Percentiles rank a stretch among this genome's conserved stretches.
Conservation (phyloP, 1,140 invertebrate genomes). For the Leptopilina clavipes region DNA sequence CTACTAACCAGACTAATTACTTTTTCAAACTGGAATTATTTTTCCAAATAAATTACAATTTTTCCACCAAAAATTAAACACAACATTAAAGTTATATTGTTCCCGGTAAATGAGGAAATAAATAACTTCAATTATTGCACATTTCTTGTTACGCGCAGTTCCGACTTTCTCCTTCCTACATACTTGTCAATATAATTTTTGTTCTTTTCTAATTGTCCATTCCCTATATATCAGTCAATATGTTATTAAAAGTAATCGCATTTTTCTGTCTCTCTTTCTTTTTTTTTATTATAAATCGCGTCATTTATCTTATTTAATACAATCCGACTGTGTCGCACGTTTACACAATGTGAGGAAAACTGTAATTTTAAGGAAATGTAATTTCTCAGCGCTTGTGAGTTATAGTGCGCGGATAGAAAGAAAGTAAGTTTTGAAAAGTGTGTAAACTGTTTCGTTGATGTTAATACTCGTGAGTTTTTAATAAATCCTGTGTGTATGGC, state of each 20-base stretch:
- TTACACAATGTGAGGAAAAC: constrained; percentile 12
- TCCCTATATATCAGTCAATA: not conserved
- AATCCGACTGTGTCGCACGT: not conserved
- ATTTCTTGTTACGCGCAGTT: not conserved
- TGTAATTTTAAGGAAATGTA: constrained; percentile 1
- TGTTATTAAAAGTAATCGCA: not conserved
- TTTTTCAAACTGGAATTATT: no score
- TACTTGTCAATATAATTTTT: not conserved
- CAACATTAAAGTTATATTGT: not conserved
- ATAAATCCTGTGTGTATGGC: not conserved
- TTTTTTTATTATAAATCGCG: not conserved
- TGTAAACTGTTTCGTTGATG: constrained; percentile 23
- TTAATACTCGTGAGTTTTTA: constrained; percentile 11
- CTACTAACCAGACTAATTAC: no score
- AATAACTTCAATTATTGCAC: constrained; percentile 2
- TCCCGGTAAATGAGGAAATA: not conserved
- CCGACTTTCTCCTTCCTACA: constrained; percentile 4
- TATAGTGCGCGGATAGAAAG: not conserved
- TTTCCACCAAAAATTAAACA: not conserved
- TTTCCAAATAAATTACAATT: not conserved
- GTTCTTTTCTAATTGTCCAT: not conserved
- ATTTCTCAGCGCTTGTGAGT: not conserved
- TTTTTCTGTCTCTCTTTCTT: not conserved
- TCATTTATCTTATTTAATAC: constrained; percentile 6
- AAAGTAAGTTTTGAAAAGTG: constrained; percentile 18